Percentiles rank a stretch among this genome's conserved stretches.
Conservation (phyloP, 2,888 invertebrate species). For the Saturnia pavonia region DNA sequence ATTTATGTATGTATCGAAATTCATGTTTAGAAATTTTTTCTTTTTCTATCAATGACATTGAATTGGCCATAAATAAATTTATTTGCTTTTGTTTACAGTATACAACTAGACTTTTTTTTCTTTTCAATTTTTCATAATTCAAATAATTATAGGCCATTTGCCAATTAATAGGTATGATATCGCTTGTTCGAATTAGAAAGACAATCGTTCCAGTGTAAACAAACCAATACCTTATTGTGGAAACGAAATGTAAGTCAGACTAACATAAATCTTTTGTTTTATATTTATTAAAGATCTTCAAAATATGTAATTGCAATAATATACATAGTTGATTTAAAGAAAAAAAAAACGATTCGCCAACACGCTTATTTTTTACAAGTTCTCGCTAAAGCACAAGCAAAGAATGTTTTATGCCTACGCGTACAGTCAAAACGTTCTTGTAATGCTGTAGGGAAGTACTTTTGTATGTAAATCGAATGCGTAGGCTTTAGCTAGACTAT, state of each 20-base stretch:
- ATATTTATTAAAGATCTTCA: no score
- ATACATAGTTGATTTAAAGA: neutral
- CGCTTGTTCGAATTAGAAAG: neutral
- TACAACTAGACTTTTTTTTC: neutral
- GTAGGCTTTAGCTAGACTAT: constrained; percentile 60
- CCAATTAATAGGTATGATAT: neutral
- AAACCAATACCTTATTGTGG: neutral
- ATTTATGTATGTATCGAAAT: constrained; percentile 44
- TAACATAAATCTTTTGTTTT: neutral
- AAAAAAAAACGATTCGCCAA: neutral
- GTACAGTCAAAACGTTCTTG: constrained; percentile 61
- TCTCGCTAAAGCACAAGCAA: constrained; percentile 25
- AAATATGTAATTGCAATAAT: neutral
- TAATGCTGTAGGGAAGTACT: constrained; percentile 67
- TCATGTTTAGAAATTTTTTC: constrained; percentile 26
- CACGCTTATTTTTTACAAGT: constrained; percentile 15
- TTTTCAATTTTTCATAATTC: neutral
- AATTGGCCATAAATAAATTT: neutral
- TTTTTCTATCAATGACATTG: neutral
- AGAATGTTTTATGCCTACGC: constrained; percentile 74
- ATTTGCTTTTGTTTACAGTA: neutral
- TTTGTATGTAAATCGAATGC: constrained; percentile 79
- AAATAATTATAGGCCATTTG: neutral
- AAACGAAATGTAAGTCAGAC: neutral
- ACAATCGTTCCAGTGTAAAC: neutral